Percentiles rank a stretch among this genome's conserved stretches.
These are phyloP conservation scores for Enteromius fasciolatus DNA, from an alignment of 2,797 vertebrate species.

Conservation along the genomic window DNA sequence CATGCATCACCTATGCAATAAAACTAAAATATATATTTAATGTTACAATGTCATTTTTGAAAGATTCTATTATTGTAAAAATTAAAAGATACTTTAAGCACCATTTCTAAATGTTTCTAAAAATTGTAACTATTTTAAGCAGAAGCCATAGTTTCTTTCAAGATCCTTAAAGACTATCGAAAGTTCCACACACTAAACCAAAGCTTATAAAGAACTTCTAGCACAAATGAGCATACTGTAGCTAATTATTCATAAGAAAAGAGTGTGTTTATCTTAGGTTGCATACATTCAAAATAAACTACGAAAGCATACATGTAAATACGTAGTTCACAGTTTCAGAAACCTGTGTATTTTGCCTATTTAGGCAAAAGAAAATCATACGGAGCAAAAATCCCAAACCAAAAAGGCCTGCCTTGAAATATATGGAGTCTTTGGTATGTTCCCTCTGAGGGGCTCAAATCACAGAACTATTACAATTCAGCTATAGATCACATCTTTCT, in stretches of 20 bases:
- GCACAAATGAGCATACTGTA: not conserved
- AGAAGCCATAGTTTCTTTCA: not conserved
- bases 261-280: not conserved
- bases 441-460: not conserved
- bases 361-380: not conserved
- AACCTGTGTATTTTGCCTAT: not conserved
- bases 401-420: not conserved
- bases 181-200: not conserved
- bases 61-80: not conserved
- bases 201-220: not conserved
- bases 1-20: not conserved
- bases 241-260: not conserved
- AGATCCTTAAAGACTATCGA: not conserved
- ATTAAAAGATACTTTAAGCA: not conserved
- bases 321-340: not conserved
- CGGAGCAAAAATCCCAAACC: not conserved
- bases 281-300: not conserved
- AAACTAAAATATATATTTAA: not conserved
- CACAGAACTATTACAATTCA: slow-evolving; percentile 10
- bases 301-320: not conserved
- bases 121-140: not conserved
- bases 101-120: not conserved
- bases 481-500: slow-evolving; percentile 15
- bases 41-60: not conserved
- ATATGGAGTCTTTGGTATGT: not conserved